Percentiles rank a stretch among this genome's conserved stretches.
These are phyloP conservation scores for Pogonocichla stellata DNA, from an alignment of 2,113 vertebrate genomes.

Conservation along the genomic window DNA sequence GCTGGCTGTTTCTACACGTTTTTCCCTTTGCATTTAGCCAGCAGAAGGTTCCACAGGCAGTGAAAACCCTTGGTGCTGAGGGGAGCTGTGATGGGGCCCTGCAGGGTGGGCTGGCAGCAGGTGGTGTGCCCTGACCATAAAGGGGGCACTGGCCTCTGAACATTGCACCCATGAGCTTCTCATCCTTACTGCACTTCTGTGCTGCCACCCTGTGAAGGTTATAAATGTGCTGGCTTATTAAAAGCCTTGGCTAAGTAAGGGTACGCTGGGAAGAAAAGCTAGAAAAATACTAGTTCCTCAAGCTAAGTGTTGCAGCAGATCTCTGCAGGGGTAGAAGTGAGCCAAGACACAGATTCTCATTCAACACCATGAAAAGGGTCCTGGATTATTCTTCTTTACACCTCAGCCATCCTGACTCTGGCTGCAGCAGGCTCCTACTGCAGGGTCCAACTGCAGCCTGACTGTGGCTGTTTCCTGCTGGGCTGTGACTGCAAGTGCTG, in stretches of 20 bases:
- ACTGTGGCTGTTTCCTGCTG: too few species aligned
- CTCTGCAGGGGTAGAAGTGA: too few species aligned
- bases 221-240: neutral
- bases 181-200: neutral
- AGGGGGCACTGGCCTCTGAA: neutral
- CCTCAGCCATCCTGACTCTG: too few species aligned
- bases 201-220: neutral
- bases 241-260: rapidly evolving
- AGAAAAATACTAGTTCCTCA: neutral
- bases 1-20: neutral
- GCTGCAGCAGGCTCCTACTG: too few species aligned
- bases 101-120: neutral
- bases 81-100: neutral
- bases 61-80: neutral
- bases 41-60: rapidly evolving
- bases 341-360: too few species aligned
- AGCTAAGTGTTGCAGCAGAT: neutral
- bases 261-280: neutral
- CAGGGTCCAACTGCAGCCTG: too few species aligned
- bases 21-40: neutral
- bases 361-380: too few species aligned
- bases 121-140: too few species aligned
- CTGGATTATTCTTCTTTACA: too few species aligned
- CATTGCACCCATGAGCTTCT: neutral
- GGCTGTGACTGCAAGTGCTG: too few species aligned